Evolutionary conservation across 2,888 invertebrate genomes (phyloP).

Genomic region (Chelonus formosanus): DNA sequence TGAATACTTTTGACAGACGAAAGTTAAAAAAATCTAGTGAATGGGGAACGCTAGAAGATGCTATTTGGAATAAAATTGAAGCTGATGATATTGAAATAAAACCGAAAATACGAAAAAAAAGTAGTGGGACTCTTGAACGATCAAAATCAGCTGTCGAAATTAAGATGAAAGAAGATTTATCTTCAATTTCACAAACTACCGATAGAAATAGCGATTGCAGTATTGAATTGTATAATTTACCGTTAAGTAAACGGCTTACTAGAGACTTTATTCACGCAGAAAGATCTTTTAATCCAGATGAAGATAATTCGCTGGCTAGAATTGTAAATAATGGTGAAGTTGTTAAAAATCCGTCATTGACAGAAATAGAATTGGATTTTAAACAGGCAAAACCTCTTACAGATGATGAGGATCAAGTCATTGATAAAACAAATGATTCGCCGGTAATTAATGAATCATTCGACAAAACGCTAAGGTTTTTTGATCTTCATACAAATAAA

Average conservation of each 20-base stretch:
- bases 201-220: slow-evolving; percentile 44
- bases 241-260: slow-evolving; percentile 54
- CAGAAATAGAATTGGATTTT: slow-evolving; percentile 56
- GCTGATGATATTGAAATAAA: slow-evolving; percentile 59
- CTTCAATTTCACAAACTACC: slow-evolving; percentile 20
- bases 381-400: slow-evolving; percentile 44
- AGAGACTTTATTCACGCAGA: slow-evolving; percentile 56
- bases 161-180: slow-evolving; percentile 62
- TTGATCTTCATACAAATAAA: slow-evolving; percentile 48
- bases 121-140: slow-evolving; percentile 70
- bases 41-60: slow-evolving; percentile 80
- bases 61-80: slow-evolving; percentile 70
- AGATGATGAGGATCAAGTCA: slow-evolving; percentile 38
- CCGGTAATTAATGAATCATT: slow-evolving; percentile 48
- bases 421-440: slow-evolving; percentile 4
- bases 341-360: slow-evolving; percentile 52
- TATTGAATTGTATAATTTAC: slow-evolving; percentile 56
- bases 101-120: slow-evolving; percentile 48
- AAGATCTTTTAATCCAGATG: slow-evolving; percentile 54
- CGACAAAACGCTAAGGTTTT: slow-evolving; percentile 52
- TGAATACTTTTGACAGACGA: slow-evolving; percentile 75
- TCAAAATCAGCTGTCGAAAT: slow-evolving; percentile 73
- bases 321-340: slow-evolving; percentile 57
- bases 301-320: slow-evolving; percentile 56
- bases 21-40: slow-evolving; percentile 78